Percentiles rank a stretch among this genome's conserved stretches.
Conservation (phyloP, 1,140 invertebrate species). For the Phocides pigmalion region DNA sequence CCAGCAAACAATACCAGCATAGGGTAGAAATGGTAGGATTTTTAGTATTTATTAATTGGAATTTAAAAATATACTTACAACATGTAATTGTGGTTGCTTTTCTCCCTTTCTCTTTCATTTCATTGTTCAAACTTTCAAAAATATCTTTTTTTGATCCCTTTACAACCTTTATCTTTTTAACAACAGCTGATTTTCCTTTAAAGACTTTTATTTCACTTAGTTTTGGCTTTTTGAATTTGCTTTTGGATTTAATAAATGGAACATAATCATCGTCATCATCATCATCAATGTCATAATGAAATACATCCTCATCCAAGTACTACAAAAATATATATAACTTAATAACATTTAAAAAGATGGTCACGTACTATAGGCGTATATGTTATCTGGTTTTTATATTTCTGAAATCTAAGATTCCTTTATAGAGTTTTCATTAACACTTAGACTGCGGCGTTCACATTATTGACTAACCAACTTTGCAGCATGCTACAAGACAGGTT, state of each 20-base stretch:
- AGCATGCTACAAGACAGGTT: too few relatives aligned
- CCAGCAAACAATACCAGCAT: too few relatives aligned
- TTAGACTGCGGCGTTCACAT: too few relatives aligned
- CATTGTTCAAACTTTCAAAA: constrained; percentile 26
- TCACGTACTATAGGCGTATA: too few relatives aligned
- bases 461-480: too few relatives aligned
- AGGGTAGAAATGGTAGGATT: too few relatives aligned
- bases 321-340: constrained; percentile 24
- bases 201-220: constrained; percentile 71
- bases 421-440: too few relatives aligned
- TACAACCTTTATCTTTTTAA: constrained; percentile 66
- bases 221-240: constrained; percentile 75
- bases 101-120: constrained; percentile 11
- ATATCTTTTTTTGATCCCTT: constrained; percentile 54
- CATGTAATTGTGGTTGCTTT: constrained; percentile 68
- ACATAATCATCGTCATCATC: constrained; percentile 77
- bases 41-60: too few relatives aligned
- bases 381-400: too few relatives aligned
- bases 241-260: constrained; percentile 60
- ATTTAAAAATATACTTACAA: constrained; percentile 67
- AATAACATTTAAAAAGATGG: too few relatives aligned
- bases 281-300: constrained; percentile 63
- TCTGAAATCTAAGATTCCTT: too few relatives aligned
- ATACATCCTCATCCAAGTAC: constrained; percentile 71
- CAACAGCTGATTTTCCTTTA: constrained; percentile 61